Evolutionary conservation across 2,888 invertebrate genomes (phyloP).

Genomic region (Epirrita christyi): DNA sequence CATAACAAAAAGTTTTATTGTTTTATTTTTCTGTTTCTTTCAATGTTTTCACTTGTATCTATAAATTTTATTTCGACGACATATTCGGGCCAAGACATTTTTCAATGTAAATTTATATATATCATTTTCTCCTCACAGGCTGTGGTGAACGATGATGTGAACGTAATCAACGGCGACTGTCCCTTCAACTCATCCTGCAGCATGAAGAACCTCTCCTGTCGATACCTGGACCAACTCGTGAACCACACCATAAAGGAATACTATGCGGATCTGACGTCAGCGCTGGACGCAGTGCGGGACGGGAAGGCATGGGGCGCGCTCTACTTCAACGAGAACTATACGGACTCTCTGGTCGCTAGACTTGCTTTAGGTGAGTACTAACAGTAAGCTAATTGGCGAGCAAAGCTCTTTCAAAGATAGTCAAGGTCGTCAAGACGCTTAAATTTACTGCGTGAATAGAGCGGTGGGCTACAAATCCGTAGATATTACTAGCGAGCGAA

Average conservation of each 20-base stretch:
- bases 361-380: constrained; percentile 83
- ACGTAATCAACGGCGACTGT: constrained; percentile 76
- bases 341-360: constrained; percentile 92
- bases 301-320: constrained; percentile 96
- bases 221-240: constrained; percentile 90
- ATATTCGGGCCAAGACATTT: too few relatives aligned
- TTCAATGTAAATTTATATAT: too few relatives aligned
- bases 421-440: too few relatives aligned
- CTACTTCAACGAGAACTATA: constrained; percentile 95
- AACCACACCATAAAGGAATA: constrained; percentile 87
- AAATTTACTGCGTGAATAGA: too few relatives aligned
- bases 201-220: constrained; percentile 90
- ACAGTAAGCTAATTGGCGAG: too few relatives aligned
- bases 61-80: too few relatives aligned
- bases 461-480: too few relatives aligned
- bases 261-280: constrained; percentile 87
- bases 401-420: too few relatives aligned
- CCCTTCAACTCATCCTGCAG: constrained; percentile 86
- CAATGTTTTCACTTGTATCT: too few relatives aligned
- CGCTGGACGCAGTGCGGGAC: constrained; percentile 88
- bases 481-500: too few relatives aligned
- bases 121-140: constrained; percentile 55
- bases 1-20: too few relatives aligned
- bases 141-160: constrained; percentile 77
- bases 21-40: too few relatives aligned